Conservation (phyloP, 1,140 invertebrate genomes). For the Platyura marginata region DNA sequence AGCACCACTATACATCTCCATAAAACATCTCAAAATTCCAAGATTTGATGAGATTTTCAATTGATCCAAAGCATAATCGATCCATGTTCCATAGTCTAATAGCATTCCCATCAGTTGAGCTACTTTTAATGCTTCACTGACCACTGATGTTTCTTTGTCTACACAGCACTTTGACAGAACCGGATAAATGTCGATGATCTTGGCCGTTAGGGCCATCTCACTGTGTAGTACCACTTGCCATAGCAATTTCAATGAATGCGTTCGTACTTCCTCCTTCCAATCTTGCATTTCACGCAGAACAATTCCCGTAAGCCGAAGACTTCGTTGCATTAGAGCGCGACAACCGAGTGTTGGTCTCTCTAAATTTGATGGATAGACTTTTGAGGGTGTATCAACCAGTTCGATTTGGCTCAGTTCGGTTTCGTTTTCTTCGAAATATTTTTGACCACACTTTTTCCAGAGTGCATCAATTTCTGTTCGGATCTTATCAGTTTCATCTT, state of each 20-base stretch:
- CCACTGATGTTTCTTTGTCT: constrained; percentile 11
- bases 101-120: constrained; percentile 18
- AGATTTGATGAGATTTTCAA: constrained; percentile 14
- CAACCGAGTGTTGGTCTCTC: constrained; percentile 62
- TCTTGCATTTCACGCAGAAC: constrained; percentile 46
- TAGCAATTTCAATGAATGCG: constrained; percentile 53
- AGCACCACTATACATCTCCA: constrained; percentile 34
- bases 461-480: constrained; percentile 31
- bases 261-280: constrained; percentile 49
- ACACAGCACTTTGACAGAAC: constrained; percentile 28
- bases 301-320: constrained; percentile 41
- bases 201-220: constrained; percentile 46
- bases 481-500: constrained; percentile 49
- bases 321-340: constrained; percentile 44
- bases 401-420: constrained; percentile 53
- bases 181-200: constrained; percentile 27
- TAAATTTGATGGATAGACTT: constrained; percentile 37
- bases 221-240: constrained; percentile 46
- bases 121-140: constrained; percentile 14
- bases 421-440: constrained; percentile 59
- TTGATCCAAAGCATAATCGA: constrained; percentile 15
- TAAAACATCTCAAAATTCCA: constrained; percentile 22
- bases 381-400: constrained; percentile 32
- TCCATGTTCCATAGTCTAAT: constrained; percentile 15
- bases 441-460: constrained; percentile 47